Base-by-base conservation (phyloP, 1,140 invertebrate species). In the Acromyrmex echinatior region DNA sequence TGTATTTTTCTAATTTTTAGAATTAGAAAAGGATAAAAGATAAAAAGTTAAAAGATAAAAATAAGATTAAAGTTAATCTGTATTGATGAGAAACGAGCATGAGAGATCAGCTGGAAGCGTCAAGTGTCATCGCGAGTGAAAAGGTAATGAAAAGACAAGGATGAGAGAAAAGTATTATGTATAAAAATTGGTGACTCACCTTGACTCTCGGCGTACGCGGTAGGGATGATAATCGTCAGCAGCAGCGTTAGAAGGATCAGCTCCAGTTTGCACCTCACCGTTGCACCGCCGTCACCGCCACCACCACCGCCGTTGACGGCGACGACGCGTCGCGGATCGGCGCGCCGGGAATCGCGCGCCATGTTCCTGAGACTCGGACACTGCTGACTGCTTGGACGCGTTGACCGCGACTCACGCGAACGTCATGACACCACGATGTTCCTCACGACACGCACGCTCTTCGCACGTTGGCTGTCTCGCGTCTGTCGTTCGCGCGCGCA, bases 291-390 rank as follows among this genome's bases (percentile, higher is more conserved):
- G 6, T n/a, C 25, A 2, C 28, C 18, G 18, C 78, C 89, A 51
- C 79, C 56, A 1, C 16, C 21, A 0, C n/a, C 31, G 14, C 14
- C 10, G 35, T 14, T 63, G 35, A n/a, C 49, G 85, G 65, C 66
- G 86, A 86, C 71, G 85, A 77, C 66, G 62, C 84, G 91, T 76
- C 86, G 90, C 74, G 86, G 87, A 91, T 82, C 60, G 82, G 60
- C 88, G 86, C 93, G 92, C 92, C 93, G 92, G 84, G 87, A 92
- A 92, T 92, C 93, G 93, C 92, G 92, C 87, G 92, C 92, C 94
- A 95, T 95, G 73, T 89, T 94, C 87, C 82, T 86, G 56, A 63
- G 65, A 81, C 28, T 77, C 66, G 21, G 21, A 56, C 62, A 58
- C 62, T 53, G 65, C 63, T 63, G 66, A 68, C 66, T 79, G 25